These are phyloP conservation scores for Calameuta pallipes DNA, from an alignment of 2,888 invertebrate genomes.

Conservation along the genomic window DNA sequence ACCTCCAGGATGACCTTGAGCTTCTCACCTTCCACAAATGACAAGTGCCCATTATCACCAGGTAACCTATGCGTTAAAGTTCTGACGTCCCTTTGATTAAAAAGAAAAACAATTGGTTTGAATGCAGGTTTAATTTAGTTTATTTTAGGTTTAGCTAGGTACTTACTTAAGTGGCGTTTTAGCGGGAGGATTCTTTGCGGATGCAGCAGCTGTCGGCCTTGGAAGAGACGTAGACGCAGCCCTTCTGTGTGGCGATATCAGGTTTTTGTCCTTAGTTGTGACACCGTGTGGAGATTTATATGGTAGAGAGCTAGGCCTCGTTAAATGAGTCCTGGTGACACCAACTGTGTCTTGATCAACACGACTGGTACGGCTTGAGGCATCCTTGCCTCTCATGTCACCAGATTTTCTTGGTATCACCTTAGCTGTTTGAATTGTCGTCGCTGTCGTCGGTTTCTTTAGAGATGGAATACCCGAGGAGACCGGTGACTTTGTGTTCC, in stretches of 20 bases:
- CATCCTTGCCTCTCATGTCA: slow-evolving; percentile 44
- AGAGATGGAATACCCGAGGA: slow-evolving; percentile 60
- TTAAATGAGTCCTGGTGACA: slow-evolving; percentile 62
- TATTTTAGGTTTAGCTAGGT: not conserved
- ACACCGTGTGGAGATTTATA: slow-evolving; percentile 69
- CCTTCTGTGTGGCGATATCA: slow-evolving; percentile 69
- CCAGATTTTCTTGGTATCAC: slow-evolving; percentile 32
- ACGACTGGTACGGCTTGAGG: slow-evolving; percentile 70
- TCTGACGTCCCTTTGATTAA: slow-evolving; percentile 73
- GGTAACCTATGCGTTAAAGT: slow-evolving; percentile 80
- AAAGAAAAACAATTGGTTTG: slow-evolving; percentile 13
- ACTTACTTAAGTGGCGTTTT: slow-evolving; percentile 67
- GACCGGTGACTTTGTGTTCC: slow-evolving; percentile 47
- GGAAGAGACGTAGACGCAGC: slow-evolving; percentile 77
- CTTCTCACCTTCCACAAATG: slow-evolving; percentile 82
- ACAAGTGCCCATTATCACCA: slow-evolving; percentile 82
- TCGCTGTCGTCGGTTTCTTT: slow-evolving; percentile 48
- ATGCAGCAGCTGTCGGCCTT: slow-evolving; percentile 63
- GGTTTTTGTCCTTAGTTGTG: slow-evolving; percentile 52
- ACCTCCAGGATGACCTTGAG: slow-evolving; percentile 80
- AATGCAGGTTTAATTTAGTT: not conserved
- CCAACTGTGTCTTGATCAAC: slow-evolving; percentile 71
- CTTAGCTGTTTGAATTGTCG: slow-evolving; percentile 33
- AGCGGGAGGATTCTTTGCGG: slow-evolving; percentile 41
- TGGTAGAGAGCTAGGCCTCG: slow-evolving; percentile 77